Conservation (phyloP, 2,113 vertebrate genomes). For the human region GRCh38 chr14:67888001-67888500, state of each 20-base stretch:
- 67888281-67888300: conserved; percentile 42
- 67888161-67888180: conserved; percentile 26
- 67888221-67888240: conserved; percentile 17
- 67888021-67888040: conserved; percentile 35
- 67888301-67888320: conserved; percentile 2
- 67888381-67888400: neutral
- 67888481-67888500: neutral
- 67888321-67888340: conserved; percentile 28
- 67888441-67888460: neutral
- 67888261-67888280: conserved; percentile 47
- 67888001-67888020: conserved; percentile 28
- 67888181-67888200: conserved; percentile 18
- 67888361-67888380: neutral
- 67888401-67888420: neutral
- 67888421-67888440: neutral
- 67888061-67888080: conserved; percentile 29
- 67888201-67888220: conserved; percentile 50
- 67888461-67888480: neutral
- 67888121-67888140: conserved; percentile 13
- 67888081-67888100: conserved; percentile 12
- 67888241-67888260: conserved; percentile 43
- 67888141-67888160: neutral
- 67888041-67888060: conserved; percentile 43
- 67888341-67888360: conserved; percentile 11
- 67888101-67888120: neutral